Conservation (phyloP, 2,797 vertebrate species). For the Salarias fasciatus region DNA sequence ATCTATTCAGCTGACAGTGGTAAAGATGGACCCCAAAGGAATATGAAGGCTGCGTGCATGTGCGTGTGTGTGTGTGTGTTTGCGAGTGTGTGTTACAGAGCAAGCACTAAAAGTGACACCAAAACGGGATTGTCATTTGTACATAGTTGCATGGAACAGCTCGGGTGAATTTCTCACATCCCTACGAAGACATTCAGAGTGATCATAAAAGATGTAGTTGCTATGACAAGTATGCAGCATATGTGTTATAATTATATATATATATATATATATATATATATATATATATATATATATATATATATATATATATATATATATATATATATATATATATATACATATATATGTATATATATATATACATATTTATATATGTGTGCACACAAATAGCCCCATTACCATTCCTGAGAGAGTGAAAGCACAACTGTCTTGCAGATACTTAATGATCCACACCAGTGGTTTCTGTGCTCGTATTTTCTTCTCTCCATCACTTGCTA, state of each 20-base stretch:
- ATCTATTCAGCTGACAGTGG: conserved; percentile 62
- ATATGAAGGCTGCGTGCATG: conserved; percentile 32
- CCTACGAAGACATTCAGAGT: conserved; percentile 31
- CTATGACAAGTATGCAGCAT: conserved; percentile 25
- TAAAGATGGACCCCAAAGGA: conserved; percentile 51
- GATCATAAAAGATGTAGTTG: conserved; percentile 15
- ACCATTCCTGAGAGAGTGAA: conserved; percentile 39
- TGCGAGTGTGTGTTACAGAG: conserved; percentile 7
- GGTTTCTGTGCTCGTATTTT: conserved; percentile 37
- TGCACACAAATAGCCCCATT: conserved; percentile 36
- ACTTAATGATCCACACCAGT: conserved; percentile 58
- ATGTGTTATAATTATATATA: conserved; percentile 9
- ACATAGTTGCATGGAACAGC: conserved; percentile 27
- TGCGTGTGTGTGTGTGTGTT: neutral
- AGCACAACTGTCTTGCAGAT: conserved; percentile 51
- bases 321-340: neutral
- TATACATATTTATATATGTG: no score
- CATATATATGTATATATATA: no score
- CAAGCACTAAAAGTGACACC: conserved; percentile 36
- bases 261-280: conserved; percentile 11
- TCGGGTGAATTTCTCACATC: conserved; percentile 51
- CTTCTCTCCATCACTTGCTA: conserved; percentile 59
- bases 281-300: no score
- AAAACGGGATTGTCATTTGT: conserved; percentile 32
- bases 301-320: no score